Conservation (phyloP, 2,888 invertebrate genomes). For the Diarsia mendica region DNA sequence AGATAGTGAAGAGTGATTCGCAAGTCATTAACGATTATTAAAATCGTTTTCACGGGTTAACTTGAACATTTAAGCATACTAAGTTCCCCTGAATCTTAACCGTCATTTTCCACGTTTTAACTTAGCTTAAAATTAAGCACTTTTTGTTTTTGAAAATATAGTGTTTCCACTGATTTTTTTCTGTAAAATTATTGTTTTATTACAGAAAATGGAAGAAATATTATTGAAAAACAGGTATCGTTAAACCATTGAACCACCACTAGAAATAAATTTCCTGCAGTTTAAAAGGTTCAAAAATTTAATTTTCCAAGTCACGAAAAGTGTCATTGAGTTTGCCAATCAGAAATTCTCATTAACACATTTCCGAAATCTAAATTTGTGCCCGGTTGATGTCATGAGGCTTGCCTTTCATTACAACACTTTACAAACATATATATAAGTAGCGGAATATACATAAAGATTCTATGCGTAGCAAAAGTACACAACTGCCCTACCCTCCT, state of each 20-base stretch:
- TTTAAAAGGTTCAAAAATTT: too few species aligned
- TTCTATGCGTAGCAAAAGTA: not conserved
- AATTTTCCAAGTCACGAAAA: too few species aligned
- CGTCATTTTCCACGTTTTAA: slow-evolving; percentile 3
- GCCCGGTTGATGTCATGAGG: too few species aligned
- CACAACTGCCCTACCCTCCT: not conserved
- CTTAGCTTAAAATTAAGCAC: not conserved
- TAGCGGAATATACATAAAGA: too few species aligned
- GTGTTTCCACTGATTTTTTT: not conserved
- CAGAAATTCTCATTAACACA: too few species aligned
- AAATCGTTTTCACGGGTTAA: slow-evolving; percentile 8
- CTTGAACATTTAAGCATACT: slow-evolving; percentile 13
- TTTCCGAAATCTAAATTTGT: too few species aligned
- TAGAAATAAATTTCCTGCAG: too few species aligned
- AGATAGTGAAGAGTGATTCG: not conserved
- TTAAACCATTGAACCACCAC: too few species aligned
- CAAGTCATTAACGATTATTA: not conserved
- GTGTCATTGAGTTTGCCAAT: too few species aligned
- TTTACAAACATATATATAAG: not conserved
- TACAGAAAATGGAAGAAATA: not conserved
- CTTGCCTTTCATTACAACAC: not conserved
- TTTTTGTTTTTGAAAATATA: not conserved
- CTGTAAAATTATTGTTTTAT: too few species aligned
- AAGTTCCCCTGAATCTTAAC: slow-evolving; percentile 18
- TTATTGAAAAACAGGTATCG: not conserved